A percentile compares a stretch with the other conserved stretches of the same genome.
Conservation (phyloP, 2,113 vertebrate genomes). For the Cariama cristata region DNA sequence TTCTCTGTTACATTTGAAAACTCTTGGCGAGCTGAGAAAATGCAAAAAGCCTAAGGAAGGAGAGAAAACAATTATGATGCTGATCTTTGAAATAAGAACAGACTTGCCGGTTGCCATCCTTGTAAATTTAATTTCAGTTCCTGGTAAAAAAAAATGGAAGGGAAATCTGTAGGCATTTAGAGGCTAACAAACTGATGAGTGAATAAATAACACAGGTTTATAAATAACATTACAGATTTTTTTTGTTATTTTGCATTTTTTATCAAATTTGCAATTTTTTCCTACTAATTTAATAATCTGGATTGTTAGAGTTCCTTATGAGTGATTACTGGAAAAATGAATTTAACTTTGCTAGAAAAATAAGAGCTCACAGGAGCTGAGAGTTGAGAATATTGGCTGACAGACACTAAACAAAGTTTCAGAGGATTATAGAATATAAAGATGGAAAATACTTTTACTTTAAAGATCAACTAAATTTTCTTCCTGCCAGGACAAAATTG, state of each 20-base stretch:
- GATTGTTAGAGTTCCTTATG: not conserved
- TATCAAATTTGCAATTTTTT: not conserved
- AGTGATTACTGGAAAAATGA: not conserved
- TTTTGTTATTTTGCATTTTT: not conserved
- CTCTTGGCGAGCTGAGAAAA: not conserved
- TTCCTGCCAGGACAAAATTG: not conserved
- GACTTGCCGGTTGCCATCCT: not conserved
- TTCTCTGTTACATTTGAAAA: not conserved
- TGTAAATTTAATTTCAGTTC: not conserved
- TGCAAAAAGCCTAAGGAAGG: not conserved
- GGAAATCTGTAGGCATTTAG: not conserved
- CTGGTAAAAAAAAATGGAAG: not conserved
- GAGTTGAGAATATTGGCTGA: not conserved
- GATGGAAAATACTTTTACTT: constrained; percentile 4
- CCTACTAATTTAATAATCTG: not conserved
- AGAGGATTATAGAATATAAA: not conserved
- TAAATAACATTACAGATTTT: not conserved
- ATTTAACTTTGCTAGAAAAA: constrained; percentile 9
- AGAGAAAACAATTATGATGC: not conserved
- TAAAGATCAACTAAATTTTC: not conserved
- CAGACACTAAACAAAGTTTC: not conserved
- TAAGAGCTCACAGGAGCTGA: not conserved
- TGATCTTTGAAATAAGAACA: not conserved
- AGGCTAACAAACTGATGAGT: not conserved
- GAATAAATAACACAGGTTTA: not conserved